Conservation (phyloP, 2,113 vertebrate genomes). For the Hippocampus abdominalis region DNA sequence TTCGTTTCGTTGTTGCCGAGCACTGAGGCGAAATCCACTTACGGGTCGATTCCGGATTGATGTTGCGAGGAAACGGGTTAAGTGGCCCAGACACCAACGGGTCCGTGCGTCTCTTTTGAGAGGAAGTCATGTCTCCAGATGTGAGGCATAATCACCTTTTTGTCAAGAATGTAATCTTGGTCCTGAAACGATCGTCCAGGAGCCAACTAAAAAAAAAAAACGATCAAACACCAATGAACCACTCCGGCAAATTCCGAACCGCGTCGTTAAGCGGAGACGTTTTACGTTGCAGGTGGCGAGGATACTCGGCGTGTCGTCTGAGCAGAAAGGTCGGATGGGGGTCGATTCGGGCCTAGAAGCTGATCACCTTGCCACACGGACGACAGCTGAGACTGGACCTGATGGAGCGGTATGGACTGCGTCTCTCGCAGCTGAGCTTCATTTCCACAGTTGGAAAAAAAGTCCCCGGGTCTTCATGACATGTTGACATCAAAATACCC, state of each 20-base stretch:
- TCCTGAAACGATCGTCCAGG: background rate
- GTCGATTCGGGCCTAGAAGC: slow-evolving; percentile 89
- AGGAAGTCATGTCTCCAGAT: too few species aligned
- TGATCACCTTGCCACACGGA: slow-evolving; percentile 88
- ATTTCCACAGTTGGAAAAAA: too few species aligned
- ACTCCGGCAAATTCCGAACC: background rate
- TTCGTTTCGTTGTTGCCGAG: too few species aligned
- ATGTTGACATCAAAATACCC: too few species aligned
- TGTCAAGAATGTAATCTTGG: background rate
- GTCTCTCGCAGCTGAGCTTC: too few species aligned
- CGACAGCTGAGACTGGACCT: slow-evolving; percentile 90
- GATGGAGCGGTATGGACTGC: slow-evolving; percentile 82
- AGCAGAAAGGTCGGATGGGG: slow-evolving; percentile 84
- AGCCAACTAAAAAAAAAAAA: too few species aligned
- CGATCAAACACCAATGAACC: background rate
- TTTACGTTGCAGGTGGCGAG: slow-evolving; percentile 79
- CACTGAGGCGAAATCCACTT: too few species aligned
- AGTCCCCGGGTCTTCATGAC: too few species aligned
- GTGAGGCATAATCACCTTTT: too few species aligned
- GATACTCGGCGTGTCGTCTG: slow-evolving; percentile 84
- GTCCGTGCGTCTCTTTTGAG: background rate
- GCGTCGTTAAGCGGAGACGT: background rate
- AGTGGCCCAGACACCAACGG: too few species aligned
- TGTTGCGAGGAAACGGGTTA: too few species aligned
- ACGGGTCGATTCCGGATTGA: too few species aligned